A percentile compares a stretch with the other conserved stretches of the same genome.
These are phyloP conservation scores for Zeus faber DNA, from an alignment of 2,113 vertebrate genomes.

Conservation along the genomic window DNA sequence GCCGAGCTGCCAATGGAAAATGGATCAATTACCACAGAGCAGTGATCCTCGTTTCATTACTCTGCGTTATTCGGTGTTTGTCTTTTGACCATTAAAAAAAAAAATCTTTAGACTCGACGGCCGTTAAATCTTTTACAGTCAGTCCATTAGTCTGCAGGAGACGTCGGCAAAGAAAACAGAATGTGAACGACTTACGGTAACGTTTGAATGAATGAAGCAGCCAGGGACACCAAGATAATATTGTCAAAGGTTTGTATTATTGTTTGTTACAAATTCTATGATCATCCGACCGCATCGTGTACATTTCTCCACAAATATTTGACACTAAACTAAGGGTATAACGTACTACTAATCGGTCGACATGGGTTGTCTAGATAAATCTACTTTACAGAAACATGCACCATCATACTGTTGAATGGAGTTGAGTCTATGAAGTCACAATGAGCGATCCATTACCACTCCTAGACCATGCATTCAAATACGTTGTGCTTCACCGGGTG, in stretches of 20 bases:
- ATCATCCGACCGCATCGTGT: slow-evolving; percentile 34
- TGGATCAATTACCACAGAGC: too few species aligned
- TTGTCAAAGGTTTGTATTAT: slow-evolving; percentile 56
- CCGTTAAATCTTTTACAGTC: too few species aligned
- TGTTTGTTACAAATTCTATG: slow-evolving; percentile 47
- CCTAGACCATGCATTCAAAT: slow-evolving; percentile 6
- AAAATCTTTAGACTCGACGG: too few species aligned
- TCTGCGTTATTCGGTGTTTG: too few species aligned
- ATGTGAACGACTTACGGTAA: background rate
- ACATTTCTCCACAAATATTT: slow-evolving; percentile 51
- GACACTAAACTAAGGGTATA: slow-evolving; percentile 37
- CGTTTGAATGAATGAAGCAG: slow-evolving; percentile 20
- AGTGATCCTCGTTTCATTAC: too few species aligned
- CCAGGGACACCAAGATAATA: slow-evolving; percentile 16
- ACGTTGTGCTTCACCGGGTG: too few species aligned
- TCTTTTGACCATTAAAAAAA: too few species aligned
- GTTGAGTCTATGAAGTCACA: too few species aligned
- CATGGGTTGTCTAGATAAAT: slow-evolving; percentile 39
- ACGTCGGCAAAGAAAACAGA: background rate
- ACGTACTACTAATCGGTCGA: slow-evolving; percentile 31
- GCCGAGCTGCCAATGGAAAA: too few species aligned
- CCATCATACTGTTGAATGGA: too few species aligned
- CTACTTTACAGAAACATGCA: slow-evolving; percentile 63
- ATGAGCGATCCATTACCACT: too few species aligned
- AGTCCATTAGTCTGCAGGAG: background rate